phyloP scores from a whole-genome alignment of 2,888 invertebrate genomes.

The Nebria salina region DNA sequence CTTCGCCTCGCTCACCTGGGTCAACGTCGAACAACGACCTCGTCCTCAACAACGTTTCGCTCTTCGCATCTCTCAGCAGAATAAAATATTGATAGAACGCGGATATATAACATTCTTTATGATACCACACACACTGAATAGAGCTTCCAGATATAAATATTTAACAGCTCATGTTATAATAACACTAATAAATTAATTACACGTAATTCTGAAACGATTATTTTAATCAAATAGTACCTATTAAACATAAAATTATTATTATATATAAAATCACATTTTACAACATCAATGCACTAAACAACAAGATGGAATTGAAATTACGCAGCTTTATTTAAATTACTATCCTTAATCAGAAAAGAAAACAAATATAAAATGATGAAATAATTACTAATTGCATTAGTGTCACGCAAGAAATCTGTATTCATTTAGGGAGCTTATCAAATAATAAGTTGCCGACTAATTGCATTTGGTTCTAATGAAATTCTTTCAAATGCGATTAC shows the following conservation, averaged over 20 bases:
- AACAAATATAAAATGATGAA: no score
- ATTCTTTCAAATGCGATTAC: no score
- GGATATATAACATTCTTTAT: conserved; percentile 17
- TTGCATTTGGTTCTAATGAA: no score
- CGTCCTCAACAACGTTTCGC: conserved; percentile 6
- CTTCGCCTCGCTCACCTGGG: conserved; percentile 10
- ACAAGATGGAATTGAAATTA: no score
- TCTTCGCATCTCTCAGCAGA: background rate
- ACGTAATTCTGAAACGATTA: background rate
- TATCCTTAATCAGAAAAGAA: no score
- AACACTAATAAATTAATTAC: background rate
- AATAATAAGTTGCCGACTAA: no score
- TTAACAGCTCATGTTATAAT: background rate
- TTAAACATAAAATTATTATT: background rate
- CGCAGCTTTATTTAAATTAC: no score
- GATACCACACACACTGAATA: conserved; percentile 1
- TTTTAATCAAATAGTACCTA: background rate
- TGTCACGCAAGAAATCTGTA: no score
- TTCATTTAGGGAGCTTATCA: no score
- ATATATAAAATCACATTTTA: no score
- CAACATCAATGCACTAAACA: no score
- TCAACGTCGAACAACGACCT: conserved; percentile 26
- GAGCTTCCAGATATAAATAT: background rate
- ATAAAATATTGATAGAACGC: conserved; percentile 26
- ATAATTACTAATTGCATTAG: no score